phyloP scores from a whole-genome alignment of 2,888 invertebrate genomes.

The Apamea epomidion region DNA sequence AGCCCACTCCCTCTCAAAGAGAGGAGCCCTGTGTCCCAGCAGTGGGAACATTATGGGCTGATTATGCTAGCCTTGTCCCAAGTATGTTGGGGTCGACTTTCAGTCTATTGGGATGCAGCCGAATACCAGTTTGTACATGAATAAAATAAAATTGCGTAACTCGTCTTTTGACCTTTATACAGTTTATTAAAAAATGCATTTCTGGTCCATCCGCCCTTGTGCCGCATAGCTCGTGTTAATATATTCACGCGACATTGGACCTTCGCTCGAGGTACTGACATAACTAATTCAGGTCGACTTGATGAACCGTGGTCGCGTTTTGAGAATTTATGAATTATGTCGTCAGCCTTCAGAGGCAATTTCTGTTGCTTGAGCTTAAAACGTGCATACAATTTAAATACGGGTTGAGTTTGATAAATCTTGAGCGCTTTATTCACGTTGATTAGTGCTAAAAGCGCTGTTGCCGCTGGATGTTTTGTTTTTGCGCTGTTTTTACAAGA shows the following conservation, averaged over 20 bases:
- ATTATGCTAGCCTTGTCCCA: background rate
- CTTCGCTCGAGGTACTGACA: slow-evolving; percentile 57
- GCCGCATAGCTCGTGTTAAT: slow-evolving; percentile 45
- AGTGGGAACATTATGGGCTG: too few species aligned
- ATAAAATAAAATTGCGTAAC: background rate
- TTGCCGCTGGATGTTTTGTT: slow-evolving; percentile 7
- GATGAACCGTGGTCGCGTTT: slow-evolving; percentile 72
- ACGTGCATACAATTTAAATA: slow-evolving; percentile 68
- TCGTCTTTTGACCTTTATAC: background rate
- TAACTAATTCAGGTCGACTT: slow-evolving; percentile 74
- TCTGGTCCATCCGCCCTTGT: slow-evolving; percentile 33
- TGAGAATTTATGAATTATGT: slow-evolving; percentile 74
- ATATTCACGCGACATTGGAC: slow-evolving; percentile 69
- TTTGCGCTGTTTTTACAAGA: background rate
- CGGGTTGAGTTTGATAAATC: slow-evolving; percentile 63
- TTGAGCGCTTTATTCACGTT: slow-evolving; percentile 53
- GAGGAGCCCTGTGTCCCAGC: too few species aligned
- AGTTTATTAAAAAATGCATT: slow-evolving; percentile 38
- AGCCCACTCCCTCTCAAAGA: too few species aligned
- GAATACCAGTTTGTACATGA: background rate
- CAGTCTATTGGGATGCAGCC: background rate
- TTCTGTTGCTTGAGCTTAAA: slow-evolving; percentile 62
- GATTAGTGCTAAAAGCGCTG: slow-evolving; percentile 36
- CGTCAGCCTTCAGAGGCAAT: slow-evolving; percentile 70
- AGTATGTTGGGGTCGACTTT: background rate